Evolutionary conservation across 2,797 vertebrate species (phyloP).

Genomic region (Serranus cabrilla): DNA sequence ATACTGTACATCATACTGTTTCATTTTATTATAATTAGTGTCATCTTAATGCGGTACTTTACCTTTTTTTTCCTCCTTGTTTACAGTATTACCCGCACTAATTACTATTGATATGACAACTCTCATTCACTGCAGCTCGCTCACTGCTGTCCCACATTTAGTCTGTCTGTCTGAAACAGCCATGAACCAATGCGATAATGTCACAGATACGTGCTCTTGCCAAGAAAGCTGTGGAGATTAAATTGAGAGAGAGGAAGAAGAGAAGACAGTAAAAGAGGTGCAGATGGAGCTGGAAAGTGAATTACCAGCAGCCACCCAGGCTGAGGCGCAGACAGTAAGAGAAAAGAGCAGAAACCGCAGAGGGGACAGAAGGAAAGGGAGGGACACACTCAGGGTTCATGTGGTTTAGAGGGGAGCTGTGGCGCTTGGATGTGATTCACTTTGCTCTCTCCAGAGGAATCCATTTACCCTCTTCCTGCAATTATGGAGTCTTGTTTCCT

Average conservation of each 20-base stretch:
- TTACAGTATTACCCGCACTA: constrained; percentile 9
- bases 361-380: neutral
- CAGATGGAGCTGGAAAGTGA: constrained; percentile 30
- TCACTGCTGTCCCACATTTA: constrained; percentile 2
- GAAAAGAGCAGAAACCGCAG: constrained; percentile 16
- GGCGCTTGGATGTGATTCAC: constrained; percentile 65
- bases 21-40: constrained; percentile 2
- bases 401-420: constrained; percentile 51
- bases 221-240: constrained; percentile 29
- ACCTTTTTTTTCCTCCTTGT: neutral
- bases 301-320: constrained; percentile 31
- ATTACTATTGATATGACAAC: constrained; percentile 31
- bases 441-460: constrained; percentile 62
- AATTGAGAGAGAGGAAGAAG: constrained; percentile 17
- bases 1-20: neutral
- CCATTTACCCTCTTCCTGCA: constrained; percentile 74
- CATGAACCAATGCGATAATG: constrained; percentile 32
- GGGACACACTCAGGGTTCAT: constrained; percentile 35
- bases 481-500: constrained; percentile 73
- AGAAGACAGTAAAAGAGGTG: constrained; percentile 3
- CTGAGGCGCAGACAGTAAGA: neutral
- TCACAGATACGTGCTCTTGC: constrained; percentile 46
- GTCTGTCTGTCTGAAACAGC: constrained; percentile 27
- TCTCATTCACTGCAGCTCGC: constrained; percentile 4
- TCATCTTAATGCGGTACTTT: neutral